A percentile compares a stretch with the other conserved stretches of the same genome.
These are phyloP conservation scores for Esox lucius DNA, from an alignment of 2,797 vertebrate genomes.

Conservation along the genomic window DNA sequence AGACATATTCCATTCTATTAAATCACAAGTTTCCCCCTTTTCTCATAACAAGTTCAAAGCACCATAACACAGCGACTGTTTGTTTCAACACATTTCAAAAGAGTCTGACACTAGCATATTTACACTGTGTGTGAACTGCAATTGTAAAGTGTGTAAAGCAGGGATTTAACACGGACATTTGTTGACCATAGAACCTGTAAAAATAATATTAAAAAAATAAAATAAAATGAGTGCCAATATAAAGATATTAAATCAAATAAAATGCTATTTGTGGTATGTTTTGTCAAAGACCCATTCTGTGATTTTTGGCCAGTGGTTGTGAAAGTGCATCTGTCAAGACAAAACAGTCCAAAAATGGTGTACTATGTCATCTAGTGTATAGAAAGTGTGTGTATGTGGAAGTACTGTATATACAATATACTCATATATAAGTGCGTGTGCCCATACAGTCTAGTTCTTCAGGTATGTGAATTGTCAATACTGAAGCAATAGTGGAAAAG, in stretches of 20 bases:
- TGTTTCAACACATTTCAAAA: not conserved
- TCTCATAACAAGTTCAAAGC: slow-evolving; percentile 34
- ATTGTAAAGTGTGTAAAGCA: slow-evolving; percentile 34
- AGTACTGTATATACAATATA: no score
- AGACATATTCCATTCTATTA: not conserved
- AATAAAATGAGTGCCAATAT: slow-evolving; percentile 34
- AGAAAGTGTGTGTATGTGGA: no score
- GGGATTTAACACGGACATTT: slow-evolving; percentile 37
- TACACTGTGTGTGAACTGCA: slow-evolving; percentile 36
- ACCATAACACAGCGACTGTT: slow-evolving; percentile 5
- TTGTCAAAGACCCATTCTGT: no score
- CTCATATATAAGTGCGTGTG: no score
- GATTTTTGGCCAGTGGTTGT: no score
- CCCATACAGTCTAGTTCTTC: no score
- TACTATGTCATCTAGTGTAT: no score
- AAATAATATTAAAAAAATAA: slow-evolving; percentile 31
- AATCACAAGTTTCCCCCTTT: slow-evolving; percentile 21
- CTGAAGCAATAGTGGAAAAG: no score
- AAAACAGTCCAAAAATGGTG: no score
- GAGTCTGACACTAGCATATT: slow-evolving; percentile 6
- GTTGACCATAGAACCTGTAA: slow-evolving; percentile 39
- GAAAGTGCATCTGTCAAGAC: no score
- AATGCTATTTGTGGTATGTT: no score
- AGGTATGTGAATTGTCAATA: no score
- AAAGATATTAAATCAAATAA: slow-evolving; percentile 23